phyloP scores from a whole-genome alignment of 2,888 invertebrate species.

The Leptinotarsa rubiginosa region DNA sequence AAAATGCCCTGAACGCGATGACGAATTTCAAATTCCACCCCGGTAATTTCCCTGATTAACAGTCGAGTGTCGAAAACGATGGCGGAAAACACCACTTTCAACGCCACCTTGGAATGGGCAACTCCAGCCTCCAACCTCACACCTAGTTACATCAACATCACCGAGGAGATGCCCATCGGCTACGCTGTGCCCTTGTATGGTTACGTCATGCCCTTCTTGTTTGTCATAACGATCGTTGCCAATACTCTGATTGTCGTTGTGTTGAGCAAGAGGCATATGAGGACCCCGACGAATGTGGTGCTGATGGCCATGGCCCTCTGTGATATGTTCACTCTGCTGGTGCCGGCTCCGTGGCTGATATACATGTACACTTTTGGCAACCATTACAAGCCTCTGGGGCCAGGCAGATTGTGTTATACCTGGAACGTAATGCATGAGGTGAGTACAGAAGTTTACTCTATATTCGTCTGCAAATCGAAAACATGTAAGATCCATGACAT shows the following conservation, averaged over 20 bases:
- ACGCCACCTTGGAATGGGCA: not conserved
- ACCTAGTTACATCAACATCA: constrained; percentile 71
- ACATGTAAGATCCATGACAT: no score
- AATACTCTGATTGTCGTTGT: constrained; percentile 93
- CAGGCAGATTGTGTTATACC: constrained; percentile 81
- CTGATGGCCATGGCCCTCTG: constrained; percentile 96
- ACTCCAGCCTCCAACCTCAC: constrained; percentile 1
- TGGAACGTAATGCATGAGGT: constrained; percentile 86
- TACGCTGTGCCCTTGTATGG: constrained; percentile 81
- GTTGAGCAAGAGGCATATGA: constrained; percentile 89
- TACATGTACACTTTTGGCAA: constrained; percentile 93
- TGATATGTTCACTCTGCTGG: constrained; percentile 92
- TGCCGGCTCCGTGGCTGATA: constrained; percentile 91
- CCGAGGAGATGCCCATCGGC: constrained; percentile 74
- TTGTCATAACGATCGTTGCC: constrained; percentile 88
- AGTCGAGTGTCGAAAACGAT: not conserved
- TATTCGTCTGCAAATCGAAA: no score
- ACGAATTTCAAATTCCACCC: not conserved
- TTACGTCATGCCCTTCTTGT: constrained; percentile 84
- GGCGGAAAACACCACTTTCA: not conserved
- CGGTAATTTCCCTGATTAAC: not conserved
- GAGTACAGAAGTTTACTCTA: constrained; percentile 56
- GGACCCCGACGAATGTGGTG: constrained; percentile 91
- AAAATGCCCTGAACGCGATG: not conserved
- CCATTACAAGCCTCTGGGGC: constrained; percentile 84